phyloP scores from a whole-genome alignment of 2,888 invertebrate genomes.

The Apodemia zela region DNA sequence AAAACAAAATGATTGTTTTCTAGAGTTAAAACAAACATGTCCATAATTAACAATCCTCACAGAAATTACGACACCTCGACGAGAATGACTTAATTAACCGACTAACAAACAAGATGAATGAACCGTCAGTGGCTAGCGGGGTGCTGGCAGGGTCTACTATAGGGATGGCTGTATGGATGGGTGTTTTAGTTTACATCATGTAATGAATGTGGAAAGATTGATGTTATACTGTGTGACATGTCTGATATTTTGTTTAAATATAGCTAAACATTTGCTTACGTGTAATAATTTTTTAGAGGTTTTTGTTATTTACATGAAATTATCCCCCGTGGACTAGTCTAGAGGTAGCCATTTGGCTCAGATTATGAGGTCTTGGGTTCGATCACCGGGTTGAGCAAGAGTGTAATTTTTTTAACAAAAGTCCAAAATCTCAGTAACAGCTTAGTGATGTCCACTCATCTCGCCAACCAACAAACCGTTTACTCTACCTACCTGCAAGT shows the following conservation, averaged over 20 bases:
- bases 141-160: neutral
- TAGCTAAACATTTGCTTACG: neutral
- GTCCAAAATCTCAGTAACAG: too few relatives aligned
- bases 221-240: neutral
- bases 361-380: too few relatives aligned
- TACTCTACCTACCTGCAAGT: too few relatives aligned
- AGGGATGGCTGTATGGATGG: neutral
- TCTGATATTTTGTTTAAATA: neutral
- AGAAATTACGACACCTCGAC: neutral
- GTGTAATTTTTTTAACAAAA: too few relatives aligned
- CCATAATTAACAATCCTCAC: neutral
- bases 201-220: conserved; percentile 7
- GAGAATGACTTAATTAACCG: conserved; percentile 1
- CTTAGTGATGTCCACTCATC: too few relatives aligned
- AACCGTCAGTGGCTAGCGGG: neutral
- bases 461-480: too few relatives aligned
- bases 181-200: neutral
- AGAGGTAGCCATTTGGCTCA: too few relatives aligned
- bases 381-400: too few relatives aligned
- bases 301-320: too few relatives aligned
- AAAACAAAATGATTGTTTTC: neutral
- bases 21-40: neutral
- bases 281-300: too few relatives aligned
- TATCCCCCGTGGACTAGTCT: too few relatives aligned
- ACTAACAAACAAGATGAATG: conserved; percentile 1